These are phyloP conservation scores for Sapayoa aenigma DNA, from an alignment of 2,113 vertebrate genomes.

Conservation along the genomic window DNA sequence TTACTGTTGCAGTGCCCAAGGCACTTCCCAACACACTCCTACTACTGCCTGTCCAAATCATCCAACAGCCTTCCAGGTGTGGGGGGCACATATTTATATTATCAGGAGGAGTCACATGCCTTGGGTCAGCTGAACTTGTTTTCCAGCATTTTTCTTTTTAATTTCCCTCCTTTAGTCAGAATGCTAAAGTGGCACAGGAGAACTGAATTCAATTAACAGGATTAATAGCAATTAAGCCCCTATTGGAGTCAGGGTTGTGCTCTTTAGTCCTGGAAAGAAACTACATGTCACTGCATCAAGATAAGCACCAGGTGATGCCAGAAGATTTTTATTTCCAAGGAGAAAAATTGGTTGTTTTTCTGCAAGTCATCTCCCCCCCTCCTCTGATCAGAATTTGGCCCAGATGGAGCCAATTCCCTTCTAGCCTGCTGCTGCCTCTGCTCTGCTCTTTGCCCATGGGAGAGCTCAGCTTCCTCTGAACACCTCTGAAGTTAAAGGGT, in stretches of 20 bases:
- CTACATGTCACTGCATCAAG: background rate
- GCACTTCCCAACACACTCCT: background rate
- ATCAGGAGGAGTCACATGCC: background rate
- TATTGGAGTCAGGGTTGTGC: background rate
- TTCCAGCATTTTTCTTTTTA: background rate
- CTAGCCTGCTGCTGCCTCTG: background rate
- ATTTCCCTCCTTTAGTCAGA: background rate
- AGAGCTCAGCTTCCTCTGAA: background rate
- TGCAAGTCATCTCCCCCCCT: background rate
- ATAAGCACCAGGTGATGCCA: constrained; percentile 54
- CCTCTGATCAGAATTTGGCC: background rate
- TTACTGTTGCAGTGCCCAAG: background rate
- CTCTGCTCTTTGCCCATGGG: background rate
- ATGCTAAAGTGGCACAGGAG: background rate
- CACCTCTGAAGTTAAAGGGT: background rate
- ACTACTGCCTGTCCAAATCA: fast-evolving
- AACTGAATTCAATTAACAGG: constrained; percentile 42
- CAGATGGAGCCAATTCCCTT: background rate
- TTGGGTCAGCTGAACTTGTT: background rate
- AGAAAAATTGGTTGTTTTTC: constrained; percentile 27
- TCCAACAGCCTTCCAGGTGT: fast-evolving
- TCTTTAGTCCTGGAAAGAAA: constrained; percentile 23
- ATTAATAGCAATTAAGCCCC: constrained; percentile 45
- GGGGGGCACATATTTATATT: background rate
- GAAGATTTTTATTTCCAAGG: constrained; percentile 26